Evolutionary conservation across 92 coral and sea anemone species (phyloP), one percentile per base, ranked within the genome.

Genomic region (Pocillopora grandis): DNA sequence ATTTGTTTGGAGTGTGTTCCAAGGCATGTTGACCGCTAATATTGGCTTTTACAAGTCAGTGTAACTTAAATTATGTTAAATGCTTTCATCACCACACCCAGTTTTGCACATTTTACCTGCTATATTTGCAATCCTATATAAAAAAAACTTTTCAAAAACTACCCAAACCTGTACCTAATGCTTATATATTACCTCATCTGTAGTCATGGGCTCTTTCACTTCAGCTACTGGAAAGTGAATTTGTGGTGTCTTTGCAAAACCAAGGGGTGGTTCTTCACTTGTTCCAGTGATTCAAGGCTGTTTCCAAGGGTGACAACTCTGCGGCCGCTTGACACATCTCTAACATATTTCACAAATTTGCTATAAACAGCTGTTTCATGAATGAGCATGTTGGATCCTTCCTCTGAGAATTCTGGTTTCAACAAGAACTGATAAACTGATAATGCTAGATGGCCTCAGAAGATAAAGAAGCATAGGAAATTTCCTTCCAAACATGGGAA

Each of bases 321-420:
- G 27, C 69, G 35, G 35, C 69, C 91, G 72, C 91, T 88, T 33
- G 76, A 56, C 74, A 79, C 92, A 13, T 88, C 92, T 61, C 92
- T 84, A 20, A 85, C 59, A 58, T 88, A 88, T 58, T 84, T 88
- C 58, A 88, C 76, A 79, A 88, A 88, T 36, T 78, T 79, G 13
- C 59, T n/a, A 55, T 84, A 88, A 27, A 88, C 33, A 76, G 78
- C 72, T 31, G 77, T 89, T 55, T 89, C 92, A 75, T 66, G 72
- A 52, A 33, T 18, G 2, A 66, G 64, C 10, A 21, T 52, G 79
- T 83, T 90, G 66, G 77, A 61, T 52, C 92, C 89, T 65, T 89
- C 86, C 20, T 89, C 92, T 1, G 90, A 86, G 80, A 89, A 86
- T 12, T 23, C 49, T 69, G 90, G 84, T 65, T 86, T 75, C 77